Base-by-base conservation (phyloP, 2,888 invertebrate species). In the Morpho achilles region DNA sequence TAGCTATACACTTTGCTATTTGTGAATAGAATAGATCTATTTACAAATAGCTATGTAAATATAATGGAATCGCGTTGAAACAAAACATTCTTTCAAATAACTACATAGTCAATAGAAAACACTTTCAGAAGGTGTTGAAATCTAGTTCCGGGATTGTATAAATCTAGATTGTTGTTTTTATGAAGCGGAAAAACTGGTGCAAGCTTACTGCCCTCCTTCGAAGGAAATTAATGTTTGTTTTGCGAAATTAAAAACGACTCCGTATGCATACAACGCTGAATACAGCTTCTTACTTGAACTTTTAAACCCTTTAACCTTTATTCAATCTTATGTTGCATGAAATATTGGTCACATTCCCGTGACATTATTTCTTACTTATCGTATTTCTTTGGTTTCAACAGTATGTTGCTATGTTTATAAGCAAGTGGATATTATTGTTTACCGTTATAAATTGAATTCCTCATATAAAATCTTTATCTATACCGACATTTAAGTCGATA, bases 221-320 rank as follows among this genome's bases (percentile, higher is more conserved):
- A 69, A 77, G 80, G 74, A 84, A 86, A 86, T 83, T 82, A 80
- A 82, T 86, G 80, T 86, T 86, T 84, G 79, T 79, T 76, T 77
- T 77, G 74, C 70, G 76, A 85, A 85, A 86, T 86, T 82, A 84
- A 82, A 84, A 79, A 75, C 65, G 72, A 63, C 63, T 70, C 64
- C 69, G 74, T 72, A 68, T 74, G 70, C 65, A 70, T 72, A 63
- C 58, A 59, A 48, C 32, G 7, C 45, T 9, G 3, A 23, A 45
- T 57, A 22, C 45, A 59, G 50, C 52, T 45, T 53, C 40, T 8
- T 23, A 45, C 48, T 49, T 16, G 8, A 61, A 45, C 42, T 7
- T n/a, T 8, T 10, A 4, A 43, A 54, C 7, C n/a, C 5, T 10
- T 22, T 23, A 64, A 3, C 7, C 50, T 1, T 54, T 47, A 58